Evolutionary conservation across 2,797 vertebrate species (phyloP), one percentile per base, ranked within the genome.

Genomic region (Pelodytes ibericus): DNA sequence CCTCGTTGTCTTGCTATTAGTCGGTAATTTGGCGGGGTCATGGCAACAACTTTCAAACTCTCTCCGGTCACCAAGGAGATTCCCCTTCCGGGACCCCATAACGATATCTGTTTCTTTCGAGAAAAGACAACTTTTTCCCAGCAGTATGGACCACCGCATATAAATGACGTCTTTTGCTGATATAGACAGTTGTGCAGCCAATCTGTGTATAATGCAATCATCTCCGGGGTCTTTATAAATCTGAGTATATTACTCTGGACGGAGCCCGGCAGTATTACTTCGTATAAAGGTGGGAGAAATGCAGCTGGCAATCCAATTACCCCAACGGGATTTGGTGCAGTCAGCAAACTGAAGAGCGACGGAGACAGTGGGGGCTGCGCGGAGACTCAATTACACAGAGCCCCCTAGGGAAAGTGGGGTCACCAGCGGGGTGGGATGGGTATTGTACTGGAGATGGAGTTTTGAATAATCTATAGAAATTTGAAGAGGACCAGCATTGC

Each of bases 191-290:
- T 62, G 62, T 62, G 76, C 57, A 24, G 47, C 49, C 68, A 79
- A 73, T 79, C 63, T 79, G 63, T 56, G 41, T 73, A 61, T 79
- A 73, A 79, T 73, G 39, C 31, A 41, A 68, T 79, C 76, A 81
- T 87, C 86, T 71, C 68, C 83, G 6, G 53, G 71, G 81, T 85
- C 88, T 82, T 85, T 84, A 75, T 86, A 86, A 81, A 83, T 85
- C 67, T 82, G 78, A 73, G 79, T 9, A 61, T 86, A 88, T 87
- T 77, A 0, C 79, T 86, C 68, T 1, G 22, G 66, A 80, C 78
- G 3, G 41, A 61, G 83, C 82, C 83, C 77, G 83, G 82, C 83
- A 80, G 83, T 80, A 86, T 86, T 87, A 85, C 88, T 88, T 84
- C 62, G 88, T 87, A 88, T 84, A 72, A 29, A 47, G 63, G 64